Base-by-base conservation (phyloP, 2,888 invertebrate genomes). In the Cephus pulcher region DNA sequence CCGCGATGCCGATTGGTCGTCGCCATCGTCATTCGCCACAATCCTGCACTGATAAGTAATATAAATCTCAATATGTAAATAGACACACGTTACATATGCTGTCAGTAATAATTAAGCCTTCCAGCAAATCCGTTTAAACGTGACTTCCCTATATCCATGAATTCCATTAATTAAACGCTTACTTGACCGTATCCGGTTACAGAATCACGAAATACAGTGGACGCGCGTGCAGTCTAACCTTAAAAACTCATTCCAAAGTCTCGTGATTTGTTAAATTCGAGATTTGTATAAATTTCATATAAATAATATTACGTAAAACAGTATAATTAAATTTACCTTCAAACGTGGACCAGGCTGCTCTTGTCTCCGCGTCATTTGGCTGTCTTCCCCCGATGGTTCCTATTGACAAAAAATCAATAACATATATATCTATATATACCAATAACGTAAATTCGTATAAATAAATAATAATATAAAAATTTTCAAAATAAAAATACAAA, bases 351-450 rank as follows among this genome's bases (percentile, higher is more conserved):
- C 40, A 15, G 40, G 40, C 40, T 40, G 40, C 40, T 40, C 40
- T 40, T 40, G 40, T 23, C 40, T 40, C 71, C 32, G 33, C 71
- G 30, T 71, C 71, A 71, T 71, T 71, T 71, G 71, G 71, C 71
- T 30, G n/a, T 6, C 71, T 33, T 71, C 71, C 9, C 6, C 33
- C 71, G 71, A 56, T 56, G 23, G 9, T 56, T 34, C 71, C 71
- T 33, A 30, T 34, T 30, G 9, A 15, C 9, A 71, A 71, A 37
- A 35, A 37, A 56, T 35, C 35, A 35, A 34, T 34, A 35, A 35
- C 11, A 0, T 12, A 35, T 12, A 15, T 40, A 56, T 33, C 12
- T 56, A 9, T 9, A 56, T 56, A 56, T 9, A 56, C 23, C 6
- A 23, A 56, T 2, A 23, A 56, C 56, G 9, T 6, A 56, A 56